phyloP scores from a whole-genome alignment of 2,113 vertebrate genomes.

The Chinchilla lanigera region DNA sequence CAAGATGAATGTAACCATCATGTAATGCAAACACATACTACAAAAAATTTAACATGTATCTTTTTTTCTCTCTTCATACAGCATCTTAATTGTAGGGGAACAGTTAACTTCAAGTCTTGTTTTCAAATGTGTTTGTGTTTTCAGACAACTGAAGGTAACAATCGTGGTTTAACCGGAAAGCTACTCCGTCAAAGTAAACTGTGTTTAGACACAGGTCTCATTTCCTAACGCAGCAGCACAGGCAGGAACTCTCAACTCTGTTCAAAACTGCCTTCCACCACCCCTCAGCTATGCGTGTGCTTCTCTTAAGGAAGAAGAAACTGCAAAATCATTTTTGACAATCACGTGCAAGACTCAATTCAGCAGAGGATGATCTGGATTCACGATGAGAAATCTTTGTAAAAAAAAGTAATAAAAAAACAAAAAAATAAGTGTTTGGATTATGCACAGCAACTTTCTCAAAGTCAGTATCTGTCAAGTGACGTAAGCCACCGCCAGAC shows the following conservation, averaged over 20 bases:
- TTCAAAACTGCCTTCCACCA: background rate
- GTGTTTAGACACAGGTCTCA: background rate
- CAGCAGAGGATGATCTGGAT: slow-evolving; percentile 5
- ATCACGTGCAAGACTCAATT: slow-evolving; percentile 17
- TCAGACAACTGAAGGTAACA: slow-evolving; percentile 37
- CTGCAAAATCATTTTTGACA: background rate
- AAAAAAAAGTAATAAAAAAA: slow-evolving; percentile 64
- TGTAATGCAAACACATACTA: background rate
- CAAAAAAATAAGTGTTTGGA: slow-evolving; percentile 60
- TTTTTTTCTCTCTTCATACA: background rate
- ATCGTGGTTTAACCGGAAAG: slow-evolving; percentile 49
- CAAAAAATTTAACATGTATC: background rate
- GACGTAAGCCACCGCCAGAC: background rate
- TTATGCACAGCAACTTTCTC: slow-evolving; percentile 17
- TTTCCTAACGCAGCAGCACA: background rate
- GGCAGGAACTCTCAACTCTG: slow-evolving; percentile 4
- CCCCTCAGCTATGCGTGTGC: background rate
- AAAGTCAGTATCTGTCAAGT: slow-evolving; percentile 53
- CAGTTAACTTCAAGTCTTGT: slow-evolving; percentile 39
- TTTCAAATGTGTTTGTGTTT: slow-evolving; percentile 53
- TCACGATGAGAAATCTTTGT: slow-evolving; percentile 55
- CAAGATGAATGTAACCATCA: background rate
- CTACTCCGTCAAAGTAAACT: slow-evolving; percentile 2
- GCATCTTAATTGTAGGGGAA: background rate
- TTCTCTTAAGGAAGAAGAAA: slow-evolving; percentile 52